phyloP scores from a whole-genome alignment of 23 tunicate genomes.

The Oikopleura vanhoeffeni region DNA sequence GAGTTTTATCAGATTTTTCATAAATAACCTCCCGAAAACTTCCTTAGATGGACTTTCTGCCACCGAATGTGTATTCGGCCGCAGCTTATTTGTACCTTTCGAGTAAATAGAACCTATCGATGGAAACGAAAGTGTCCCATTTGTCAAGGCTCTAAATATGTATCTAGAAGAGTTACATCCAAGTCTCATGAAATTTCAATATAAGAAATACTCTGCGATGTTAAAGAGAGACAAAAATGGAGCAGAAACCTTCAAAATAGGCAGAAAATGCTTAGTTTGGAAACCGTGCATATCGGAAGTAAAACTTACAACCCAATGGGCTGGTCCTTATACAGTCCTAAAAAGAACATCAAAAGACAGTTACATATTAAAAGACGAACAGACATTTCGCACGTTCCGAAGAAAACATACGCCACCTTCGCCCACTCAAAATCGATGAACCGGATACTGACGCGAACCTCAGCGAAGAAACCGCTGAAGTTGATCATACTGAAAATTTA shows the following conservation, averaged over 20 bases:
- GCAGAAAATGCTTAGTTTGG: neutral
- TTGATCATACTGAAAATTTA: no score
- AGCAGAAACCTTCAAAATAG: neutral
- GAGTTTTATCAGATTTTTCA: neutral
- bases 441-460: neutral
- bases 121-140: neutral
- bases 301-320: neutral
- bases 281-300: neutral
- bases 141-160: neutral
- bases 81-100: neutral
- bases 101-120: neutral
- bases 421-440: neutral
- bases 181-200: neutral
- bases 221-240: neutral
- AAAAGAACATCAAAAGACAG: neutral
- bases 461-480: neutral
- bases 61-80: neutral
- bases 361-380: neutral
- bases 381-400: neutral
- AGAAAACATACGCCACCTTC: neutral
- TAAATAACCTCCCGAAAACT: neutral
- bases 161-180: neutral
- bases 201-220: neutral
- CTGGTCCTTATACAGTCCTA: neutral
- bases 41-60: neutral